phyloP scores from a whole-genome alignment of 2,797 vertebrate genomes.

The Syngnathus acus region DNA sequence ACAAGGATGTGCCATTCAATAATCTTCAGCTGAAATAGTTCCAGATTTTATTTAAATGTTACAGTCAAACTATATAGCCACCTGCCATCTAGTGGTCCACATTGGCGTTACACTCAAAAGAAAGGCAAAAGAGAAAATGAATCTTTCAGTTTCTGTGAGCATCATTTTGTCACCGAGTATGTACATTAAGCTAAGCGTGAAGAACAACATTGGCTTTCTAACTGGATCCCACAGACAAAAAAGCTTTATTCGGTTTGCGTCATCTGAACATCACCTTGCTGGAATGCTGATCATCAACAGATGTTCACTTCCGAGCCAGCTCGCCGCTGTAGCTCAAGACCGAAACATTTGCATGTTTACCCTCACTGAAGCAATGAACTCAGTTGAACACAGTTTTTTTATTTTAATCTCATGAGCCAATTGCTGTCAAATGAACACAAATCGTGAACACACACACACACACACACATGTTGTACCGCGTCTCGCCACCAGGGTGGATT shows the following conservation, averaged over 20 bases:
- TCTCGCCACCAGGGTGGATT: slow-evolving; percentile 44
- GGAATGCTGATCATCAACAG: slow-evolving; percentile 47
- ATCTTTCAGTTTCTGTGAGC: background rate
- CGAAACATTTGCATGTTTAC: background rate
- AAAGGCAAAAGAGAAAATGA: too few species aligned
- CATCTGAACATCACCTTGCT: slow-evolving; percentile 47
- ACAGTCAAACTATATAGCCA: too few species aligned
- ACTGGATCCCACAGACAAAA: slow-evolving; percentile 1
- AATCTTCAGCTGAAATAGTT: too few species aligned
- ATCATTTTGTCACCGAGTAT: background rate
- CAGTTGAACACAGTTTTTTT: background rate
- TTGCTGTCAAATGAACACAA: slow-evolving; percentile 28
- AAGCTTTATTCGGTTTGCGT: slow-evolving; percentile 26
- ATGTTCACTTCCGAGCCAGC: slow-evolving; percentile 29
- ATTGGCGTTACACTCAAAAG: too few species aligned
- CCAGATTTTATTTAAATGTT: too few species aligned
- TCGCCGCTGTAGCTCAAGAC: background rate
- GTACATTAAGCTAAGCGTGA: background rate
- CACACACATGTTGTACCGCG: slow-evolving; percentile 36
- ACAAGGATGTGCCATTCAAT: too few species aligned
- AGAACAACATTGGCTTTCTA: background rate
- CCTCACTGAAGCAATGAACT: background rate
- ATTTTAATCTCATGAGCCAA: too few species aligned
- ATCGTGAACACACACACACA: slow-evolving; percentile 38
- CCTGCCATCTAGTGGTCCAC: too few species aligned